Evolutionary conservation across 2,888 invertebrate genomes (phyloP), one percentile per base, ranked within the genome.

Genomic region (Chrysina gloriosa): DNA sequence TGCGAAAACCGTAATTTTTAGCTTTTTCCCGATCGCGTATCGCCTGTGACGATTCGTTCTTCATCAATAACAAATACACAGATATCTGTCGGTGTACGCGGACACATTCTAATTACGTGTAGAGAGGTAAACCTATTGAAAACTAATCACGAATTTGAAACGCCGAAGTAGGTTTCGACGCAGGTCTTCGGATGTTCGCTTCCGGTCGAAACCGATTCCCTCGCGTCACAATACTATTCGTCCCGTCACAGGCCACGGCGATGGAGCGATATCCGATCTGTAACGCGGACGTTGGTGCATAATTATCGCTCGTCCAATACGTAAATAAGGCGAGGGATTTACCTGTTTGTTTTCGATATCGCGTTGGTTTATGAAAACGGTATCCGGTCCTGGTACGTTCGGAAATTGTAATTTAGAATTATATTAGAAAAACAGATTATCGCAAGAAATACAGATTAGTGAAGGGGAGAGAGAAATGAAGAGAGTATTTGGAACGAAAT

Each of bases 131-230:
- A 58, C 16, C 58, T 39, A 58, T 58, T 58, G 39, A 58, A 21
- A 39, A 25, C 58, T 58, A 58, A 58, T 36, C 58, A 23, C 58
- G 39, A 58, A 39, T 39, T 39, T 39, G 58, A 36, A 58, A 58
- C 58, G 58, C 23, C 25, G 14, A 39, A 58, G 39, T 39, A 25
- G 14, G 25, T 36, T 39, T 23, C 19, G 34, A 39, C 39, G 39
- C 58, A 58, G 58, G 58, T 58, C 39, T 58, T 58, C 58, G 58
- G 58, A 58, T 58, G 58, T 58, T 48, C 21, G 48, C 48, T 63
- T 63, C 48, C 63, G 47, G 50, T 50, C 42, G 42, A 19, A 39
- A 27, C n/a, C 42, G 25, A 45, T 27, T 39, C n/a, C 23, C 61
- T 9, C 31, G 3, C 25, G 54, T 21, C 19, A 45, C 19, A 21